Evolutionary conservation across 2,113 vertebrate genomes (phyloP).

Genomic region (Otus sunia): DNA sequence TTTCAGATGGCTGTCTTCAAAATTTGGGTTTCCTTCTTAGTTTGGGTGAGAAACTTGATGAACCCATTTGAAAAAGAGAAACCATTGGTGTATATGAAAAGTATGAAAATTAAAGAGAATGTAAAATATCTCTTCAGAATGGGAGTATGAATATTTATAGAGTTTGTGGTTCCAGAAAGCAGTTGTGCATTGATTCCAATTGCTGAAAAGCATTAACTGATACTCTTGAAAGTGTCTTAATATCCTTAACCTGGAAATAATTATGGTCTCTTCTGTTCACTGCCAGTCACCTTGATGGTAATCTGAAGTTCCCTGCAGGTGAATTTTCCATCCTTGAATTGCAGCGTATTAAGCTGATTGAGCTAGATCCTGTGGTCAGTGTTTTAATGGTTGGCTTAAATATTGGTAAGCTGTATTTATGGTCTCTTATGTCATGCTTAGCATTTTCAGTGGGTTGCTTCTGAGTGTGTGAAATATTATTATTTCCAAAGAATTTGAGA

Average conservation of each 20-base stretch:
- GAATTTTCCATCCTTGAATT: background rate
- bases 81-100: background rate
- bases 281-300: background rate
- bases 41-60: background rate
- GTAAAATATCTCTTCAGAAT: background rate
- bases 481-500: background rate
- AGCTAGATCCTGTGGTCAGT: background rate
- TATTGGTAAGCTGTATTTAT: background rate
- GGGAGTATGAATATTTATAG: background rate
- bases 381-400: background rate
- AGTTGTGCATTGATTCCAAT: background rate
- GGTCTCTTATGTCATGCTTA: background rate
- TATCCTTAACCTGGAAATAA: background rate
- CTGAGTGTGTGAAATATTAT: background rate
- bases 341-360: background rate
- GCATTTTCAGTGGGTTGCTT: background rate
- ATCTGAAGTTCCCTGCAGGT: background rate
- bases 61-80: background rate
- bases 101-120: background rate
- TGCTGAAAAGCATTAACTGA: background rate
- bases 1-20: background rate
- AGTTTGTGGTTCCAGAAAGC: background rate
- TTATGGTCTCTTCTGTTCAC: background rate
- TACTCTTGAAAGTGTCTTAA: background rate
- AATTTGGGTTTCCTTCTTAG: background rate